A percentile compares a stretch with the other conserved stretches of the same genome.
These are phyloP conservation scores for Aegotheles bennettii DNA, from an alignment of 2,113 vertebrate genomes.

Conservation along the genomic window DNA sequence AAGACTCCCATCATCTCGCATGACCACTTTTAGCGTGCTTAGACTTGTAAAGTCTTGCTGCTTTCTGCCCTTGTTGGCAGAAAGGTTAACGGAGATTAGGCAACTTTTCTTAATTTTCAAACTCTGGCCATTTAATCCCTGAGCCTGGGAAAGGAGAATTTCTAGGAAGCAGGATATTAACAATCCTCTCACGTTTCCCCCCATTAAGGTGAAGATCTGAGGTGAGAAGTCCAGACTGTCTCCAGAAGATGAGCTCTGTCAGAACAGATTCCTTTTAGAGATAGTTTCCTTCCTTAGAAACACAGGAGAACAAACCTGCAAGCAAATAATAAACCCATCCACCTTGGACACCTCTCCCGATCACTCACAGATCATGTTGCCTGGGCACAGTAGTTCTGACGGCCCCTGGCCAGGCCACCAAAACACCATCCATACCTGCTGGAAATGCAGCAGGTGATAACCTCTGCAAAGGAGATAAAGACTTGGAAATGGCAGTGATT, in stretches of 20 bases:
- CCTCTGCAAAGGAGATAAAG: conserved; percentile 48
- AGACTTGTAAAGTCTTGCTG: conserved; percentile 13
- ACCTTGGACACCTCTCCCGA: background rate
- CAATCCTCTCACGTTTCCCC: background rate
- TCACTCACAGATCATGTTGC: background rate
- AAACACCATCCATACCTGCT: background rate
- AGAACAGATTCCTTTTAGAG: background rate
- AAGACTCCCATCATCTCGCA: conserved; percentile 29
- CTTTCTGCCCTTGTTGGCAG: conserved; percentile 24
- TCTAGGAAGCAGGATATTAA: background rate
- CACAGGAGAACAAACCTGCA: accelerated
- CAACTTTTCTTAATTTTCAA: background rate
- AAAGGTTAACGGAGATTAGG: background rate
- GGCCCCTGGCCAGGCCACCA: background rate
- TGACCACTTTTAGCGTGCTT: background rate
- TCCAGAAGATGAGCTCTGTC: background rate
- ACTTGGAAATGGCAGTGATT: conserved; percentile 7
- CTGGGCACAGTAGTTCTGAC: background rate
- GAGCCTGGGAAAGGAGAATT: background rate
- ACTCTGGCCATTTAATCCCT: background rate
- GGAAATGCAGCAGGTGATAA: conserved; percentile 25
- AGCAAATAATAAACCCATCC: background rate
- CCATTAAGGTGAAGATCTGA: background rate
- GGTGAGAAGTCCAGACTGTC: background rate
- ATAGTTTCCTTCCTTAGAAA: background rate